phyloP scores from a whole-genome alignment of 2,113 vertebrate species.

The Raphicerus campestris region DNA sequence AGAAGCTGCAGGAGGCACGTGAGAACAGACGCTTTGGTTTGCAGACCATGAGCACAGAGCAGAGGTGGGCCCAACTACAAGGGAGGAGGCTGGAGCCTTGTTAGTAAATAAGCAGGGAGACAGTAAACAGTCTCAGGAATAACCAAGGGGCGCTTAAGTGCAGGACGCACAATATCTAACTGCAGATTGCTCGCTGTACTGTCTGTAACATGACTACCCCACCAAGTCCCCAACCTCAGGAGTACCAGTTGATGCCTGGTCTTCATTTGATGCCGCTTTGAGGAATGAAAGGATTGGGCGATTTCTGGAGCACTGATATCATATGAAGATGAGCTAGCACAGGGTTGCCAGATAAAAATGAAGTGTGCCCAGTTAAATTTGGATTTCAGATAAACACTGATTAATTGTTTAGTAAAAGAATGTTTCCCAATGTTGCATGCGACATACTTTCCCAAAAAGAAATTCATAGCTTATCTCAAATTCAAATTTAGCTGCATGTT shows the following conservation, averaged over 20 bases:
- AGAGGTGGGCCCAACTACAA: neutral
- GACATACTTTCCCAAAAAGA: neutral
- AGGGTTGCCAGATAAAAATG: neutral
- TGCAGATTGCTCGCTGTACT: neutral
- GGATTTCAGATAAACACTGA: neutral
- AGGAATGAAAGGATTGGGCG: neutral
- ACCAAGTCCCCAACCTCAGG: neutral
- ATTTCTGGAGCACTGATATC: neutral
- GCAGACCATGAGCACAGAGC: neutral
- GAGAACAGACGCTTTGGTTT: neutral
- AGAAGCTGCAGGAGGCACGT: neutral
- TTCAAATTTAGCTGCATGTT: neutral
- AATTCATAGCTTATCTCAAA: neutral
- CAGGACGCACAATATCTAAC: fast-evolving
- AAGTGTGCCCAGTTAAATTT: neutral
- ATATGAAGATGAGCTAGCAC: neutral
- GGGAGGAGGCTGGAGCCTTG: neutral
- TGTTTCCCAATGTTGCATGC: neutral
- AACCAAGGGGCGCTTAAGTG: neutral
- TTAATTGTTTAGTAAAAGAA: neutral
- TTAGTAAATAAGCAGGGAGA: no score
- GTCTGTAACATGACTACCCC: neutral
- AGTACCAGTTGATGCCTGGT: fast-evolving
- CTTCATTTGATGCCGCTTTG: neutral
- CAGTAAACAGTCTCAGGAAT: neutral